These are phyloP conservation scores for Poecilia gillii DNA, from an alignment of 2,797 vertebrate species.

Conservation along the genomic window DNA sequence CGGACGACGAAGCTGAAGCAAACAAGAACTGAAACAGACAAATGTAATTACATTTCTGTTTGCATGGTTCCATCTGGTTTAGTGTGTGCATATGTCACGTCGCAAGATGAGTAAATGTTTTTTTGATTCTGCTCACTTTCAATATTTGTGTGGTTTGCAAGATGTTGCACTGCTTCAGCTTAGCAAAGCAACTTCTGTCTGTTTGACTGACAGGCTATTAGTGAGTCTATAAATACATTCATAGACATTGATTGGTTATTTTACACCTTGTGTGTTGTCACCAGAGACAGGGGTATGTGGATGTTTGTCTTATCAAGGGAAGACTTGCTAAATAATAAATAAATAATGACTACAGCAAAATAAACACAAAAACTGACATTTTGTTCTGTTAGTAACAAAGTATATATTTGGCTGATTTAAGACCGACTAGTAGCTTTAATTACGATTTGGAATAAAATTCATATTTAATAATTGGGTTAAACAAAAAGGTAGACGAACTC, in stretches of 20 bases:
- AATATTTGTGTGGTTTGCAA: neutral
- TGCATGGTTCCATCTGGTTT: neutral
- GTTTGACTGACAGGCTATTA: neutral
- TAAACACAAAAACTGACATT: neutral
- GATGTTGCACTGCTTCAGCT: neutral
- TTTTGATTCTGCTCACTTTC: neutral
- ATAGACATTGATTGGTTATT: neutral
- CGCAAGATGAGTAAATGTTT: neutral
- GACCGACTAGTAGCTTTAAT: neutral
- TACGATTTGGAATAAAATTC: neutral
- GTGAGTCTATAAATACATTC: neutral
- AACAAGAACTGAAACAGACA: neutral
- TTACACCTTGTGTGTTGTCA: neutral
- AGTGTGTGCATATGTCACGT: neutral
- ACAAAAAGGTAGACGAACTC: neutral
- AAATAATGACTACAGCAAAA: neutral
- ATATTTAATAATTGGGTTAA: neutral
- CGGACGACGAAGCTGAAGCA: neutral
- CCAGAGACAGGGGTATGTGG: neutral
- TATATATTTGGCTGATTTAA: neutral
- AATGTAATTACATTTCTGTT: neutral
- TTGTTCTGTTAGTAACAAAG: neutral
- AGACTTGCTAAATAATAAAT: neutral
- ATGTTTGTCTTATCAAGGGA: neutral
- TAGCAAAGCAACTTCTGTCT: neutral